Percentiles rank a stretch among this genome's conserved stretches.
Evolutionary conservation across 1,140 invertebrate genomes (phyloP).

Genomic region (Helicorthomorpha holstii): DNA sequence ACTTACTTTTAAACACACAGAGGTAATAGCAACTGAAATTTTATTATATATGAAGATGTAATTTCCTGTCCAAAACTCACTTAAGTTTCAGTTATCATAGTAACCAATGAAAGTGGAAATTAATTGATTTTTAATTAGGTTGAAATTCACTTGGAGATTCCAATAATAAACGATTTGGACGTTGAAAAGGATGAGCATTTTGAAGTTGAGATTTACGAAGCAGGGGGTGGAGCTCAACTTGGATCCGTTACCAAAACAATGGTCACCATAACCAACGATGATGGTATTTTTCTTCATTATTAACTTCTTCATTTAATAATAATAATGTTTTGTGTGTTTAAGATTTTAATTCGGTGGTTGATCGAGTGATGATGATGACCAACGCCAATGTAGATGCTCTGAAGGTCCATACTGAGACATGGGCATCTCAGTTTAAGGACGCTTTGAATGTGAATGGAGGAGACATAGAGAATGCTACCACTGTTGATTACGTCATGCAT

Average conservation of each 20-base stretch:
- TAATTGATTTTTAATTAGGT: slow-evolving; percentile 1
- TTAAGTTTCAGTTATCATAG: too few species aligned
- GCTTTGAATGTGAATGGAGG: slow-evolving; percentile 48
- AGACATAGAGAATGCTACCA: slow-evolving; percentile 37
- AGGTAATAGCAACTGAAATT: slow-evolving; percentile 24
- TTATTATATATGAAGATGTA: too few species aligned
- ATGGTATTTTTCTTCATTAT: slow-evolving; percentile 27
- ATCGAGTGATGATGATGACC: slow-evolving; percentile 35
- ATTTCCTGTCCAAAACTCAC: too few species aligned
- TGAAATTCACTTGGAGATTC: slow-evolving; percentile 32
- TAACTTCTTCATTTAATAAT: not conserved
- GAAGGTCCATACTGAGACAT: slow-evolving; percentile 35
- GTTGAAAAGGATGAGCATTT: slow-evolving; percentile 48
- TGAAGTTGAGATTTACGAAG: slow-evolving; percentile 37
- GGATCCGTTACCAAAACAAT: slow-evolving; percentile 37
- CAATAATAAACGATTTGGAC: slow-evolving; percentile 40
- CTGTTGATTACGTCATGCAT: slow-evolving; percentile 53
- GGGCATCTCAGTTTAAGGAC: slow-evolving; percentile 36
- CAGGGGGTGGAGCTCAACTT: slow-evolving; percentile 34
- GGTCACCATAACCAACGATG: slow-evolving; percentile 49
- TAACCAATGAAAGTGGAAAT: not conserved
- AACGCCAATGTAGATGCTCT: slow-evolving; percentile 39
- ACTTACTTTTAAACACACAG: slow-evolving; percentile 38
- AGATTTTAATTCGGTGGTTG: slow-evolving; percentile 43
- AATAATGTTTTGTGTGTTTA: not conserved